Percentiles rank a stretch among this genome's conserved stretches.
Evolutionary conservation across 1,140 invertebrate genomes (phyloP).

Genomic region (Babylonia areolata): DNA sequence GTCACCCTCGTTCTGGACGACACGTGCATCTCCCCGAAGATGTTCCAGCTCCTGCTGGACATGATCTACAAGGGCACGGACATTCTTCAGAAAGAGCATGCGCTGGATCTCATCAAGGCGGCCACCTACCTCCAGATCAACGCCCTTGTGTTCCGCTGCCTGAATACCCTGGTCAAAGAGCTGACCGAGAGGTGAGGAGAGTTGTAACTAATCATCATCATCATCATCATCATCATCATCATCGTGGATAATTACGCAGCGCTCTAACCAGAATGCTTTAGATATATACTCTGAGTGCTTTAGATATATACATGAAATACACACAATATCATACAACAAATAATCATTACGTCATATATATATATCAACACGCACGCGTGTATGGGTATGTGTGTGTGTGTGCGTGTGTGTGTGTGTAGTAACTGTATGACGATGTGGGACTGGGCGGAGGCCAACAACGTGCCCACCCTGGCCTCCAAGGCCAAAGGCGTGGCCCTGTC

Average conservation of each 20-base stretch:
- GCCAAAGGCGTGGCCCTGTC: slow-evolving; percentile 20
- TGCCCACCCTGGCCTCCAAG: background rate
- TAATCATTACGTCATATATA: too few species aligned
- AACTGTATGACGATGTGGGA: slow-evolving; percentile 23
- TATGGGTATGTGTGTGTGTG: background rate
- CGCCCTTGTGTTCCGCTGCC: slow-evolving; percentile 27
- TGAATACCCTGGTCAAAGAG: background rate
- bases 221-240: background rate
- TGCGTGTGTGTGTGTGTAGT: background rate
- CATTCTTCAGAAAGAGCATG: slow-evolving; percentile 11
- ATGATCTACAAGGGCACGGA: slow-evolving; percentile 32
- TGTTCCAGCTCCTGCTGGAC: slow-evolving; percentile 28
- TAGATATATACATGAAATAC: too few species aligned
- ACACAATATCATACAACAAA: too few species aligned
- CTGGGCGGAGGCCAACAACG: slow-evolving; percentile 30
- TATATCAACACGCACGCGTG: background rate
- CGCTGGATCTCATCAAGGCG: slow-evolving; percentile 32
- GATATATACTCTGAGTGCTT: too few species aligned
- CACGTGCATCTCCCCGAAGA: slow-evolving; percentile 76
- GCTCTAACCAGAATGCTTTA: too few species aligned
- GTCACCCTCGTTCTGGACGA: slow-evolving; percentile 73
- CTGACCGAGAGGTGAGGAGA: slow-evolving; percentile 21
- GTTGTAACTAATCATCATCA: background rate
- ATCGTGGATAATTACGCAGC: too few species aligned
- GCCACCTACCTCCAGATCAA: slow-evolving; percentile 29